Base-by-base conservation (phyloP, 2,113 vertebrate species). In the Hirundichthys speculiger region DNA sequence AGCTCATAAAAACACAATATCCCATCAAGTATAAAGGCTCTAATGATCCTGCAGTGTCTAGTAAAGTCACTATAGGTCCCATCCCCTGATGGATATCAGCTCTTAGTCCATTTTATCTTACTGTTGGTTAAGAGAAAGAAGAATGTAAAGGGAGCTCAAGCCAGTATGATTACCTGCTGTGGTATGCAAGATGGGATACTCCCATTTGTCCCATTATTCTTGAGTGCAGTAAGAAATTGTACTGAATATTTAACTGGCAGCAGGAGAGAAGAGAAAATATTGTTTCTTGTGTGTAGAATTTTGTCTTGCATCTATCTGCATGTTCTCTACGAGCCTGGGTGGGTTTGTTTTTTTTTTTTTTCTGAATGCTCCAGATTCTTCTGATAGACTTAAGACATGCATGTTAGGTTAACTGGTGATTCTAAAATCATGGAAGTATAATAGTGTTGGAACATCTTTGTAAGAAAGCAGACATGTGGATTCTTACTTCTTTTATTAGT, bases 1-100 rank as follows among this genome's bases (percentile, higher is more conserved):
- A 83, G 77, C 81, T 90, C 87, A 89, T 90, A 90, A 91, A 91
- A 91, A 86, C 88, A 87, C 84, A 82, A 89, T 82, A 80, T 82
- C 82, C 77, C 76, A 82, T 87, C 81, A 89, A 65, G 76, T 69
- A 73, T 69, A 73, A 74, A 83, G 77, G 73, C 45, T 59, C 75
- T 89, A 85, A 90, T 90, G 84, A 86, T 82, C 84, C 83, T 76
- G 64, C 70, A 47, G 84, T 73, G 80, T 84, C 86, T 73, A 79
- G 83, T 86, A 84, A 87, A 89, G 86, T 77, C 81, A 75, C 80
- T 59, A 79, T 59, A 69, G 80, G 83, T 84, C 75, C 68, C 52
- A 20, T 69, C 75, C 73, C 73, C 79, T 84, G 84, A 87, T 86
- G 83, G 65, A 88, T 81, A 76, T 76, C 67, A 56, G 59, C 75